Evolutionary conservation across 2,888 invertebrate species (phyloP), one percentile per base, ranked within the genome.

Genomic region (Girardia tigrina): DNA sequence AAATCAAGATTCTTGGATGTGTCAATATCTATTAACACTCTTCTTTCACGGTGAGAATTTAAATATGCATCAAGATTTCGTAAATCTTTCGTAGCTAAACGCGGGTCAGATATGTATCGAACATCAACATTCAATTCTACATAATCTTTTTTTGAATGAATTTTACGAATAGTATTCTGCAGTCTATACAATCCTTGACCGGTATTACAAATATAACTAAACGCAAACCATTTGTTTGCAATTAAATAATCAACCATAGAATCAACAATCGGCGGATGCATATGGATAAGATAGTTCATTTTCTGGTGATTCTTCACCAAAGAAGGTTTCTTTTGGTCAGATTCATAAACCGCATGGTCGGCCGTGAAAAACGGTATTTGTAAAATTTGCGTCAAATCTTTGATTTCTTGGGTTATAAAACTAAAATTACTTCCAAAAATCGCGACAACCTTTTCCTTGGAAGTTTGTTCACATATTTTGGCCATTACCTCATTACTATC

Each of bases 361-460:
- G 36, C 36, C 8, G 36, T 77, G 74, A 71, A 73, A 78, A 78
- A 78, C 78, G 78, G 74, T 78, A 78, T 36, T 78, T 77, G 69
- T 78, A 79, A 36, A 69, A 76, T 70, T 77, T 77, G 14, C 75
- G 78, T 42, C 77, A 79, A 36, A 74, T 76, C 26, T 77, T 78
- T 77, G 75, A 78, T 56, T 27, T 72, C 2, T 56, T 29, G 26
- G 69, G 29, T 72, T 75, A 77, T 12, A 76, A 76, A 42, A 75
- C 77, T 73, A 76, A 78, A n/a, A 71, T 77, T 29, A 78, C 78
- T 56, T 78, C 79, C 0, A 78, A 79, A 75, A 79, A 79, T 77
- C 77, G 79, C 78, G 69, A 42, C 12, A 23, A 14, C 36, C 27
- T 28, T 29, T 77, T 72, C 26, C 29, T 28, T 23, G n/a, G 29